These are phyloP conservation scores for Halictus rubicundus DNA, from an alignment of 1,140 invertebrate genomes.

Conservation along the genomic window DNA sequence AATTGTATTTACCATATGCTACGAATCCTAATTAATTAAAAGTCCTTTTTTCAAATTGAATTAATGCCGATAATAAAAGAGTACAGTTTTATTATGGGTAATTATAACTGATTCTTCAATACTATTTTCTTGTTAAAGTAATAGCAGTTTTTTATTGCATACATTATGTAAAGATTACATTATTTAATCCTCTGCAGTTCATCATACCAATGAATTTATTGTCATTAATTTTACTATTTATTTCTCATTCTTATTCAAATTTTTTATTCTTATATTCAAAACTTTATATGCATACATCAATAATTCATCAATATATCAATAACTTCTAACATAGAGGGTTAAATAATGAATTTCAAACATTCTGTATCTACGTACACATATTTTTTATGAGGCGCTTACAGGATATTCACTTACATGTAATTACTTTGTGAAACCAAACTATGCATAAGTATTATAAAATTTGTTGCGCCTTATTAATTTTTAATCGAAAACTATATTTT, in stretches of 20 bases:
- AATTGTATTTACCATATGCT: conserved; percentile 15
- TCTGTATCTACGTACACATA: conserved; percentile 1
- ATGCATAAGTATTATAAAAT: background rate
- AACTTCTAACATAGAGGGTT: conserved; percentile 15
- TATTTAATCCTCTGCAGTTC: conserved; percentile 24
- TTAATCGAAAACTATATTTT: conserved; percentile 18
- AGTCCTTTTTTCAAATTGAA: background rate
- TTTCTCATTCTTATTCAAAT: background rate
- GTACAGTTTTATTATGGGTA: background rate
- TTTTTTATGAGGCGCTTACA: conserved; percentile 16
- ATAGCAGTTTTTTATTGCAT: conserved; percentile 13
- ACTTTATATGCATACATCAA: too few relatives aligned
- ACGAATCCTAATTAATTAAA: background rate
- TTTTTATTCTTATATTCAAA: background rate
- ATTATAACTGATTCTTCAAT: background rate
- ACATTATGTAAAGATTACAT: conserved; percentile 4
- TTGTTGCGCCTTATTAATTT: background rate
- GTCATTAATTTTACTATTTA: background rate
- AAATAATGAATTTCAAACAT: conserved; percentile 18
- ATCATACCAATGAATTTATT: background rate
- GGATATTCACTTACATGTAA: conserved; percentile 16
- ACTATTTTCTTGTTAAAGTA: conserved; percentile 22
- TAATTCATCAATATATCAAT: too few relatives aligned
- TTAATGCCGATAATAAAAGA: background rate
- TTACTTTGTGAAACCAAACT: conserved; percentile 7